Evolutionary conservation across 2,113 vertebrate species (phyloP), one percentile per base, ranked within the genome.

Genomic region (Pelmatolapia mariae): DNA sequence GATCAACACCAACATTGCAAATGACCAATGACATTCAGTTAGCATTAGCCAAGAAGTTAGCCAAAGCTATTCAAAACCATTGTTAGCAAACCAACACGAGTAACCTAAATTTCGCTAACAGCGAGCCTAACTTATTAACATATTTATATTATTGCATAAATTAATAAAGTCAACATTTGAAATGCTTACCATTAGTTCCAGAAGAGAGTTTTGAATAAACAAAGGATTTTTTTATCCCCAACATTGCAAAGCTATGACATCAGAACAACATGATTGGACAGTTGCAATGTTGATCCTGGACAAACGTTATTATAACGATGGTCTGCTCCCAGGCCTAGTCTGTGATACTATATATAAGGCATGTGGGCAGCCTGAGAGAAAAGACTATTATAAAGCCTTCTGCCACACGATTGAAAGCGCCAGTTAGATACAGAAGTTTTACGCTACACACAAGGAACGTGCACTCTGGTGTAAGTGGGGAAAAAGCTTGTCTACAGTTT

Each of bases 281-380:
- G 63, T 13, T 66, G 61, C 33, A 0, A 66, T 66, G 61, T 66
- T 66, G 61, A 66, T 22, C 61, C 19, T 38, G 33, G 61, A 66
- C 33, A 38, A 66, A 38, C 61, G 38, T 66, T 38, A 22, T 66
- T 66, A 66, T 66, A 38, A 66, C 6, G 3, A 66, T 38, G 1
- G 19, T 66, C 86, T 82, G 47, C 47, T 89, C 71, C 33, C 61
- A 56, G 31, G 57, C 83, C 31, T 59, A 3, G 81, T 76, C 88
- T 86, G 63, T 88, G 83, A 80, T 90, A 89, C n/a, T 38, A 87
- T 73, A 63, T 61, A 81, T 6, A n/a, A 45, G 85, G 10, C 87
- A 31, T 83, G 86, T 83, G 83, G 71, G 90, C 88, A 78, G 68
- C 63, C 50, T 43, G 36, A 61, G 59, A 88, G 87, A 81, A 16